Evolutionary conservation across 1,140 invertebrate species (phyloP).

Genomic region (Hyposmocoma kahamanoa): DNA sequence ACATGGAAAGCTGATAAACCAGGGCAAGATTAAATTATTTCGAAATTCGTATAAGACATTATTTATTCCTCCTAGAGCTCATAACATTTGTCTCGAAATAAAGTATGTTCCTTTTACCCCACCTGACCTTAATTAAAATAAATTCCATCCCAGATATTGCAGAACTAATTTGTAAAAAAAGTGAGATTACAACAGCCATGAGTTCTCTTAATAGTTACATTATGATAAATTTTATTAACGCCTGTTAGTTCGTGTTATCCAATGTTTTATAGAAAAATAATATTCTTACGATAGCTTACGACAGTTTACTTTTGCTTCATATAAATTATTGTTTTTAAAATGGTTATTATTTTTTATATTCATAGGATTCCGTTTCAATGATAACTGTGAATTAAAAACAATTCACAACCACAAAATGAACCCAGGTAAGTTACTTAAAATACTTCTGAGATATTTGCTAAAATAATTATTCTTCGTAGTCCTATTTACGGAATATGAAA

Average conservation of each 20-base stretch:
- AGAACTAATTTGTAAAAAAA: constrained; percentile 29
- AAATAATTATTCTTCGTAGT: no score
- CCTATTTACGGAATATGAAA: no score
- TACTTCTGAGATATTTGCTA: no score
- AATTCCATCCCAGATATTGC: constrained; percentile 63
- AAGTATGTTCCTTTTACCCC: no score
- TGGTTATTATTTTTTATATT: constrained; percentile 14
- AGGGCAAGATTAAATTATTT: no score
- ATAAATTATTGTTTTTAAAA: constrained; percentile 14
- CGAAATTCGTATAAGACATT: no score
- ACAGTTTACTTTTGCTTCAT: constrained; percentile 35
- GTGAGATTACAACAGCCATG: constrained; percentile 32
- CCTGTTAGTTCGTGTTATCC: constrained; percentile 37
- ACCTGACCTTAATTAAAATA: no score
- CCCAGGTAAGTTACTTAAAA: no score
- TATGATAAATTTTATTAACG: constrained; percentile 24
- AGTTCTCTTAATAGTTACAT: constrained; percentile 27
- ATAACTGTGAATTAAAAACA: constrained; percentile 5
- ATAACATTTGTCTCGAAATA: no score
- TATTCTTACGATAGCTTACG: constrained; percentile 46
- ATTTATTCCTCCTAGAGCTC: no score
- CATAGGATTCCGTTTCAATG: constrained; percentile 23
- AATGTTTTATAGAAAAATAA: constrained; percentile 68
- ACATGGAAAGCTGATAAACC: no score
- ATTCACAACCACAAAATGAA: constrained; percentile 24